Evolutionary conservation across 2,888 invertebrate genomes (phyloP), one percentile per base, ranked within the genome.

Genomic region (Himalopsyche kuldschensis): DNA sequence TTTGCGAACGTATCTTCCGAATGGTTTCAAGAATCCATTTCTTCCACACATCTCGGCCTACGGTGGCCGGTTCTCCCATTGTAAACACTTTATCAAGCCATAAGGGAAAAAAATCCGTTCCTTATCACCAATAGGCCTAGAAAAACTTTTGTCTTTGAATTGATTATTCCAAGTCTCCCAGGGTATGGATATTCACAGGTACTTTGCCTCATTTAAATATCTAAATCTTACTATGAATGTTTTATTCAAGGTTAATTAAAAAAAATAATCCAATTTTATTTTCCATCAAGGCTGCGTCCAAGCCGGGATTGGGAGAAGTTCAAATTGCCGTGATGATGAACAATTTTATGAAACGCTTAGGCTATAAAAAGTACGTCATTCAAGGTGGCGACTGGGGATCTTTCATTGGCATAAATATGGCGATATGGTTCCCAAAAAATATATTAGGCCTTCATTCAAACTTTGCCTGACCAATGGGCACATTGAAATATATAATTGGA

Each of bases 21-120:
- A 98, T 97, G 87, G 98, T 98, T 89, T 97, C 96, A 88, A 97
- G 93, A 90, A 97, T 96, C 97, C 97, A 97, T 91, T 94, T 93
- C 91, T 95, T 94, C 97, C 97, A 97, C 89, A 94, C 94, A 89
- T 92, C 91, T 90, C 92, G 91, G 89, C 91, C 91, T 87, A 92
- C 91, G 88, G 90, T 91, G 89, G 91, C 90, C 88, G 91, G 91
- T 90, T 91, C 90, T 89, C 89, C 90, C 91, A 90, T 91, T 88
- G 91, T 91, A 88, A 89, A 89, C 89, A 41, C 81, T 81, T 78
- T 35, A 48, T 47, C 82, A 69, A 81, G 81, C 82, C 84, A 84
- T 84, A 84, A 79, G 82, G 84, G 84, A 81, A 82, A 84, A 78
- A 79, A n/a, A n/a, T n/a, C n/a, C n/a, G n/a, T n/a, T n/a, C n/a